Evolutionary conservation across 2,113 vertebrate genomes (phyloP).

Genomic region (Epinephelus fuscoguttatus): DNA sequence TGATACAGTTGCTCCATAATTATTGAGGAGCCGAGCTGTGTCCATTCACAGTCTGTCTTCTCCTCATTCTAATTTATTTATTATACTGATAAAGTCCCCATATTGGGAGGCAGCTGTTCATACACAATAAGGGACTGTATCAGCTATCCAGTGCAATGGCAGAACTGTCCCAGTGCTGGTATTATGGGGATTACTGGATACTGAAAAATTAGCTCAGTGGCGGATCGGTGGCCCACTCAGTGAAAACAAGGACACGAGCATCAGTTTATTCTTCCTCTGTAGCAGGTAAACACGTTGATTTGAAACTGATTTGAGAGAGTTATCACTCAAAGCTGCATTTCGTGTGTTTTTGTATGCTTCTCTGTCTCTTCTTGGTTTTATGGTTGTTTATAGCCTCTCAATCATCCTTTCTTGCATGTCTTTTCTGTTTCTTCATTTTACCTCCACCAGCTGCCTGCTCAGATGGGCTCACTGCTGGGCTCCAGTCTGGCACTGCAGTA

Average conservation of each 20-base stretch:
- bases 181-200: slow-evolving; percentile 54
- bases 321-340: neutral
- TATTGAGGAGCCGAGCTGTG: slow-evolving; percentile 61
- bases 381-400: slow-evolving; percentile 14
- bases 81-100: slow-evolving; percentile 43
- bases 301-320: slow-evolving; percentile 10
- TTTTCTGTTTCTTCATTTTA: slow-evolving; percentile 28
- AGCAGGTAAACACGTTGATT: slow-evolving; percentile 24
- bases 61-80: slow-evolving; percentile 57
- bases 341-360: neutral
- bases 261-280: slow-evolving; percentile 24
- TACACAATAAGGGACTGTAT: slow-evolving; percentile 32
- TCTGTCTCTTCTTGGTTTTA: neutral
- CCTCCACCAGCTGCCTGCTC: slow-evolving; percentile 90
- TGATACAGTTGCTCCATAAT: slow-evolving; percentile 64
- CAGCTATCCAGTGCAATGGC: slow-evolving; percentile 32
- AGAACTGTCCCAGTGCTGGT: slow-evolving; percentile 39
- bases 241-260: slow-evolving; percentile 32
- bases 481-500: slow-evolving; percentile 91
- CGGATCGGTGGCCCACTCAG: slow-evolving; percentile 18
- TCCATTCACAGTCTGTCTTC: slow-evolving; percentile 67
- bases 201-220: slow-evolving; percentile 28
- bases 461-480: slow-evolving; percentile 93
- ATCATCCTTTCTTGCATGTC: slow-evolving; percentile 9
- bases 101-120: slow-evolving; percentile 74